Conservation (phyloP, 2,113 vertebrate species). For the Pipa parva region DNA sequence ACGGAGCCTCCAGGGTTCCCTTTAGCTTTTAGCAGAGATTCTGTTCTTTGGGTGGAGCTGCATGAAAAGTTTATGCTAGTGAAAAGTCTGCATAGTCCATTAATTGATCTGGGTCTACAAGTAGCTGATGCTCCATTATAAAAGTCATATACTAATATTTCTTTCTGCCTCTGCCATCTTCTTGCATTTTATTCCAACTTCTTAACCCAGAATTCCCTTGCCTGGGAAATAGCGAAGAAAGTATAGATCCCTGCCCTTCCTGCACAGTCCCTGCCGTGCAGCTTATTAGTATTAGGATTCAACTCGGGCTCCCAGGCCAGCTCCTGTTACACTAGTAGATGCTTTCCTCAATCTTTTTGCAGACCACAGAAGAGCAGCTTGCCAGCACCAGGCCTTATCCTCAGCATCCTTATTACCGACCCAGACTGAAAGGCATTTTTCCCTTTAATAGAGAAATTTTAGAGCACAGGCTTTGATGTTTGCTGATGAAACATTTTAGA, state of each 20-base stretch:
- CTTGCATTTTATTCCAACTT: background rate
- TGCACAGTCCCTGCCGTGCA: slow-evolving; percentile 5
- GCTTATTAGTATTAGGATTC: slow-evolving; percentile 8
- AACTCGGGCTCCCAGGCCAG: slow-evolving; percentile 14
- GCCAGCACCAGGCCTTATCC: background rate
- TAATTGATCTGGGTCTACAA: background rate
- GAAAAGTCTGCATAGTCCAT: background rate
- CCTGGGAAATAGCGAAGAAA: background rate
- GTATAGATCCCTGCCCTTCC: slow-evolving; percentile 9
- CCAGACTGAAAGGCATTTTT: slow-evolving; percentile 31
- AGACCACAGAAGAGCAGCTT: slow-evolving; percentile 21
- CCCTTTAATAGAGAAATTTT: slow-evolving; percentile 42
- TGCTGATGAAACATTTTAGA: slow-evolving; percentile 41
- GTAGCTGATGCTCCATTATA: background rate
- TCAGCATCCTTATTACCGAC: slow-evolving; percentile 36
- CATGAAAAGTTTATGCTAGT: slow-evolving; percentile 1
- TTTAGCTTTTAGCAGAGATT: slow-evolving; percentile 21
- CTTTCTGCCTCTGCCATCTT: too few species aligned
- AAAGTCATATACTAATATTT: background rate
- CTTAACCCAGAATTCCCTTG: slow-evolving; percentile 4
- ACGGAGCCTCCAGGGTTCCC: slow-evolving; percentile 41
- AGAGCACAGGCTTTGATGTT: slow-evolving; percentile 43
- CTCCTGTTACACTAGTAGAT: slow-evolving; percentile 28
- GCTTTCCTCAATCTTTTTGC: slow-evolving; percentile 24
- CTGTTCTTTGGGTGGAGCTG: slow-evolving; percentile 15